These are phyloP conservation scores for Stylophora pistillata DNA, from an alignment of 64 coral and sea anemone species.

Conservation along the genomic window DNA sequence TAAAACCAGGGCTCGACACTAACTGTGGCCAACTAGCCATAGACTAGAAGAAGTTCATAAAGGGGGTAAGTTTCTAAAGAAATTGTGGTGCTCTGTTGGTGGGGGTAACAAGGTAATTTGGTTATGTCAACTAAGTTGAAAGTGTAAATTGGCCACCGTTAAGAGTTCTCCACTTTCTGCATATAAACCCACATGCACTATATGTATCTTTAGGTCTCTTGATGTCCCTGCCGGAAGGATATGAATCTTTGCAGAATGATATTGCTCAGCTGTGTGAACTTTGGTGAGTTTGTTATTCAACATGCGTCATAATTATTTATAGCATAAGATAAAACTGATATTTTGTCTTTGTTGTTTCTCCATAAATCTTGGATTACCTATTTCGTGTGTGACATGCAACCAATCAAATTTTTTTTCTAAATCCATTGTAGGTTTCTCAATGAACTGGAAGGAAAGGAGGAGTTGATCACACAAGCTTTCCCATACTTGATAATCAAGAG, in stretches of 20 bases:
- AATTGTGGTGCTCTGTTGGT: too few species aligned
- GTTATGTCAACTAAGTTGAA: too few species aligned
- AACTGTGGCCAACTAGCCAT: too few species aligned
- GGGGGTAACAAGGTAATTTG: too few species aligned
- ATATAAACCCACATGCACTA: not conserved
- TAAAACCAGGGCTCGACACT: too few species aligned
- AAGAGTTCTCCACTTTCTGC: too few species aligned
- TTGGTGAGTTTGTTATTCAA: constrained; percentile 58
- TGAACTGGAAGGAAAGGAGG: constrained; percentile 94
- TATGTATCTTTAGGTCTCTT: constrained; percentile 71
- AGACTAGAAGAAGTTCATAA: too few species aligned
- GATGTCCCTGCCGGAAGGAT: constrained; percentile 71
- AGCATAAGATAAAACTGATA: not conserved
- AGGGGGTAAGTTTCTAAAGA: too few species aligned
- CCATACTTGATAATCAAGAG: constrained; percentile 78
- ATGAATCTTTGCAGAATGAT: constrained; percentile 70
- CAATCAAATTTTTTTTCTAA: not conserved
- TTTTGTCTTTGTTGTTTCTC: not conserved
- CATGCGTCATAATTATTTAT: not conserved
- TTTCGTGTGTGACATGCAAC: not conserved
- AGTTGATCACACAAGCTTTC: constrained; percentile 85
- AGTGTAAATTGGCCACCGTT: too few species aligned
- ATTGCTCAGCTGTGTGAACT: constrained; percentile 93
- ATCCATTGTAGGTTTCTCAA: constrained; percentile 78
- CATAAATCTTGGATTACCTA: not conserved